Evolutionary conservation across 2,888 invertebrate species (phyloP), one percentile per base, ranked within the genome.

Genomic region (Itoplectis maculator): DNA sequence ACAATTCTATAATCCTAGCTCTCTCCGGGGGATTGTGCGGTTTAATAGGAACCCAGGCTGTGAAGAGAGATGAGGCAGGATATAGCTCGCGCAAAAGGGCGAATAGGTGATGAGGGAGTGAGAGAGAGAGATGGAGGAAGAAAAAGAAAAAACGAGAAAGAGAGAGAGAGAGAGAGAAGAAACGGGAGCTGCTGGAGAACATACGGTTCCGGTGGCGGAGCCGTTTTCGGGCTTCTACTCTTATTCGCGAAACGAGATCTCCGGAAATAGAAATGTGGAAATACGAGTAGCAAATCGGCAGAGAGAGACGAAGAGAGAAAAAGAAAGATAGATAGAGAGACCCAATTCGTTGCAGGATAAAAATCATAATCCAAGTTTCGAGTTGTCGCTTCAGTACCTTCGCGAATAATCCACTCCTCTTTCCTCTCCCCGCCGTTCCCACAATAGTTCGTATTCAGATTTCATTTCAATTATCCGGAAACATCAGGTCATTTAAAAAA

Each of bases 1-100:
- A 70, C 63, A 79, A 84, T 82, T 82, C 82, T 77, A 84, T 84
- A 82, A 84, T 82, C 82, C 82, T 37, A 47, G 56, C 75, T 63
- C 47, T 40, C 40, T 61, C 61, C 78, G 81, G 54, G 82, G 82
- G 45, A 79, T 79, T 79, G 78, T 81, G 81, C 49, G 79, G 73
- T 81, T 76, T 83, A 79, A 83, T 84, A 76, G 75, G 69, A 76
- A 76, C 68, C 29, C 45, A 29, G 45, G 42, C 35, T 68, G 51
- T 59, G 69, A 66, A 73, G 73, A 72, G 45, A 79, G 54, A 72
- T 9, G 78, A 63, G 66, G 42, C 42, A 69, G n/a, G 63, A 56
- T 65, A 66, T 63, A 51, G 29, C 37, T 29, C 9, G 40, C n/a
- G 70, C 29, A 61, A 49, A 73, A 61, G 73, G 35, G 15, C 66